Base-by-base conservation (phyloP, 1,140 invertebrate species). In the Drosophila ohnishii region DNA sequence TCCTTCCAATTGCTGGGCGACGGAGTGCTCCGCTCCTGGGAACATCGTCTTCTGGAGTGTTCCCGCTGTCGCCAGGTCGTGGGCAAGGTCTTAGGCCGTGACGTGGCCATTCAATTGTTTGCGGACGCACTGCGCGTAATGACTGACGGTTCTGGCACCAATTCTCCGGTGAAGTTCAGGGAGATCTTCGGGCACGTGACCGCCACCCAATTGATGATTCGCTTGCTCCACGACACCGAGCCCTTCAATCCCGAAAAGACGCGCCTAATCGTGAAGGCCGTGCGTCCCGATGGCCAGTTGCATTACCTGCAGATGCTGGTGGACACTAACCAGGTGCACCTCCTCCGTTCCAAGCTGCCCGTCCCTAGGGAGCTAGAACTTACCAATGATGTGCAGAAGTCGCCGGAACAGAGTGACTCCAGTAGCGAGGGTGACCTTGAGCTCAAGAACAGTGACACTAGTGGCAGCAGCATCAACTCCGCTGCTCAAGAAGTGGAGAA, bases 231-330 rank as follows among this genome's bases (percentile, higher is more conserved):
- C 16, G 44, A 83, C 25, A 53, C 53, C 10, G 48, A 71, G 11
- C 69, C 63, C 22, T 30, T 53, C 1, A 57, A 32, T 32, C 8
- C n/a, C 14, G 59, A 77, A 2, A 69, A 53, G 34, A 45, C 63
- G 2, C 64, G 70, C 0, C 10, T 83, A 0, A 60, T 79, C 8
- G 40, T 83, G n/a, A 83, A 63, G 55, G 45, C 75, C 11, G 25
- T 75, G 16, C 75, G 75, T 10, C 64, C 75, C 7, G 80, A 83
- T 59, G 80, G 80, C 0, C 80, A 83, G 40, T 10, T 71, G 40
- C 70, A 79, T 8, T 66, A 57, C 6, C 28, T 80, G 40, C 63
- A 71, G 14, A 16, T 83, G 16, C 9, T 63, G 14, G 11, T 71
- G 22, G 57, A 79, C 22, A 71, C 35, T 1, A 30, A 30, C 0